Evolutionary conservation across 2,797 vertebrate species (phyloP), one percentile per base, ranked within the genome.

Genomic region (Sebastes baramenuke): DNA sequence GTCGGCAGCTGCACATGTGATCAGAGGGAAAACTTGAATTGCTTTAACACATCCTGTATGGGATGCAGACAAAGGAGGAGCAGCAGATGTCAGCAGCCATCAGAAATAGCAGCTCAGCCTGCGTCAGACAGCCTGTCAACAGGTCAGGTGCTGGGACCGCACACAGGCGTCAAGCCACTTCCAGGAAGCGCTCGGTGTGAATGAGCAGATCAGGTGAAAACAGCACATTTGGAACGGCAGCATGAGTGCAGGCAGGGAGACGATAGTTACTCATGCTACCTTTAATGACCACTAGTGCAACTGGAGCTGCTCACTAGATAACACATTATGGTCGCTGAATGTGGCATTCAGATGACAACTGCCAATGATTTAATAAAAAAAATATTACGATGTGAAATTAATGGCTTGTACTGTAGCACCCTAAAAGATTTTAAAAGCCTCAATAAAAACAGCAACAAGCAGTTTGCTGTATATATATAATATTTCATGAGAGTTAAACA

Each of bases 51-150:
- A 89, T 81, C 80, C 79, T 55, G 72, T 65, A 77, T 83, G 81
- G 62, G 84, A 93, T 66, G 85, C 79, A 92, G 89, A 91, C 78
- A 87, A 34, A 82, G 83, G 74, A 78, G 62, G 58, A 71, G 80
- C 80, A 87, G 90, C 94, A 95, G 91, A 95, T 94, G 93, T 88
- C 38, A 42, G 38, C 38, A 78, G 79, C 54, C 7, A 70, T 94
- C 94, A 88, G 87, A 95, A 95, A 96, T 95, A 91, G 87, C 65
- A 85, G 88, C 89, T 88, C 81, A 78, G 86, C 79, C 88, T 94
- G 91, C 91, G 92, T 95, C 94, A 95, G 75, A 81, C 61, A 36
- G 65, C 74, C 88, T 81, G 83, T 91, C 68, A 90, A 77, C 89
- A 80, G 89, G 86, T 90, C 89, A 89, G 93, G 85, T 86, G 88